phyloP scores from a whole-genome alignment of 30 jellyfish, hydroid and myxozoan species.

The Pelagia noctiluca region DNA sequence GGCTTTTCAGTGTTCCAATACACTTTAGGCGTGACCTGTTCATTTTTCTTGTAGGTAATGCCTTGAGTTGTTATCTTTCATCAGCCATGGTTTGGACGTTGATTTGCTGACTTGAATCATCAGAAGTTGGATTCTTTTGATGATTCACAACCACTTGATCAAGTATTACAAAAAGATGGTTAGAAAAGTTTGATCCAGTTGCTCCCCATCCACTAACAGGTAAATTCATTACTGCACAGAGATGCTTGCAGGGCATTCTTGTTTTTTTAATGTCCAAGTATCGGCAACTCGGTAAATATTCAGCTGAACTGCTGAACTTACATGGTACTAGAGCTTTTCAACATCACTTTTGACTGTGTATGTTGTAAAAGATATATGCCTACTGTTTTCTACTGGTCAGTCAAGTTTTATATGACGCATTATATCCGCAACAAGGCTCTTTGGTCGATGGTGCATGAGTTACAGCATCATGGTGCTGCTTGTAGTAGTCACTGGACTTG shows the following conservation, averaged over 20 bases:
- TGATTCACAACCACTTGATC: constrained; percentile 26
- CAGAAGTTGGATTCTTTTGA: not conserved
- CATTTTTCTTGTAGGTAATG: constrained; percentile 5
- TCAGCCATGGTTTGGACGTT: constrained; percentile 23
- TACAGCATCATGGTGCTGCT: constrained; percentile 40
- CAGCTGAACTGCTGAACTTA: constrained; percentile 19
- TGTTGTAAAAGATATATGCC: not conserved
- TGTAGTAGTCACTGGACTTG: constrained; percentile 17
- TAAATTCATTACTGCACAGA: constrained; percentile 31
- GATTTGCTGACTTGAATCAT: too few species aligned
- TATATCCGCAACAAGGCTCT: constrained; percentile 24
- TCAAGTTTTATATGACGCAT: constrained; percentile 14
- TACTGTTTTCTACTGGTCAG: not conserved
- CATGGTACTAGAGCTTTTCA: constrained; percentile 43
- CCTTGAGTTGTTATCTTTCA: not conserved
- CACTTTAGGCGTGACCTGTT: constrained; percentile 22
- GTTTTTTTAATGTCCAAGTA: constrained; percentile 7
- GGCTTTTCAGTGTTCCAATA: too few species aligned
- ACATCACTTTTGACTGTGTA: constrained; percentile 14
- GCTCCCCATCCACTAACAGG: constrained; percentile 33
- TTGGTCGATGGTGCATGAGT: constrained; percentile 20
- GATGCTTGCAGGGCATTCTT: constrained; percentile 47
- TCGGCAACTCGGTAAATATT: constrained; percentile 25
- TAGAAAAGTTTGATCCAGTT: constrained; percentile 15
- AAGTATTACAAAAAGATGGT: constrained; percentile 15